A percentile compares a stretch with the other conserved stretches of the same genome.
Conservation (phyloP, 2,113 vertebrate genomes). For the Ondatra zibethicus region DNA sequence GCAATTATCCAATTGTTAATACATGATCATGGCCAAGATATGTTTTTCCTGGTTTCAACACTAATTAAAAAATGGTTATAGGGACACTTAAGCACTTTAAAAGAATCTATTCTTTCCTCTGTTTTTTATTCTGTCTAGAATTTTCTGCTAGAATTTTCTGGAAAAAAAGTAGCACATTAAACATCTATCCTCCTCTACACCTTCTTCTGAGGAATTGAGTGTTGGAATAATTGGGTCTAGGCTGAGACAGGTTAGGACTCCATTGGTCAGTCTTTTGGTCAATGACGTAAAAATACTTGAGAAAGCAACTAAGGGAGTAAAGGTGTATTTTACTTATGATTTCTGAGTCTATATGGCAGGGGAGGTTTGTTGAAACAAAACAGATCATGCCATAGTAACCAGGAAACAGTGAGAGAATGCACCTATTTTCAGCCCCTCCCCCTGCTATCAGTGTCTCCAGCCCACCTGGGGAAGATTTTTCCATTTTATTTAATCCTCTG, state of each 20-base stretch:
- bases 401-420: neutral
- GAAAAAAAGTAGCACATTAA: neutral
- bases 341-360: neutral
- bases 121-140: neutral
- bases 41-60: neutral
- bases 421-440: neutral
- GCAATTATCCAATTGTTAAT: neutral
- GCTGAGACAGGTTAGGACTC: neutral
- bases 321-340: neutral
- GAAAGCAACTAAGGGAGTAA: neutral
- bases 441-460: neutral
- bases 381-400: neutral
- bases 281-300: neutral
- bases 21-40: constrained; percentile 15
- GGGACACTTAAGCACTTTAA: neutral
- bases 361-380: neutral
- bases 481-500: neutral
- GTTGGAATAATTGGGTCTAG: neutral
- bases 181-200: neutral
- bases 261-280: neutral
- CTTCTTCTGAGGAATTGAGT: neutral
- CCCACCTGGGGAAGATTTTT: neutral
- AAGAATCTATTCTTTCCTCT: neutral
- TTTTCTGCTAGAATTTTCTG: constrained; percentile 33
- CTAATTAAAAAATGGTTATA: neutral